Base-by-base conservation (phyloP, 2,797 vertebrate species). In the Chaunax sp. region DNA sequence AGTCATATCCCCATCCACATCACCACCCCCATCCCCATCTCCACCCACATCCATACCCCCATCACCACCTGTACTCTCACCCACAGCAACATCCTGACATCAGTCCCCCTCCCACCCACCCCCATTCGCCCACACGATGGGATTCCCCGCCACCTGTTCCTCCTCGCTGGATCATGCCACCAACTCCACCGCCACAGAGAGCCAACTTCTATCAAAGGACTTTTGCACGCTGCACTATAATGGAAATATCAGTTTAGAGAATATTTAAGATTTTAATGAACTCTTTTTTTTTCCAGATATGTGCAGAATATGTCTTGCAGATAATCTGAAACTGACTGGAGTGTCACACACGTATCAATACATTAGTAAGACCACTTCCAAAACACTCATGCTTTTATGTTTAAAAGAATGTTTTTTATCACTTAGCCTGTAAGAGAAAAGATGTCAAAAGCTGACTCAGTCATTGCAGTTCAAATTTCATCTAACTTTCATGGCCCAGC, bases 231-330 rank as follows among this genome's bases (percentile, higher is more conserved):
- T 93, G 92, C 87, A 93, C 92, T 62, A 88, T 93, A 72, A 93
- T 93, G 92, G 92, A 92, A 86, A 92, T 93, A 88, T 91, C 92
- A 51, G 92, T 93, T 82, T 93, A 91, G 85, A 68, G 56, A 69
- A 77, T 50, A 60, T 57, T 33, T 40, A 53, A 64, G 47, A 74
- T 35, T 35, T 64, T 6, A 61, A 66, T 43, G 5, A 10, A 40
- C 35, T 51, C 4, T 47, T 56, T 16, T 37, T 64, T 43, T 43
- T 37, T 25, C 46, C 46, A 75, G 37, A 62, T 38, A 33, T 61
- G 50, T 72, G 15, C 43, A 63, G 50, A 71, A 22, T 40, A 55
- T 66, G 20, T 63, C 40, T 54, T 62, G 47, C 46, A 51, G 52
- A 64, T 40, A 45, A 26, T 61, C 26, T 59, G 19, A 49, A 72